Base-by-base conservation (phyloP, 2,888 invertebrate species). In the Phortica magna region DNA sequence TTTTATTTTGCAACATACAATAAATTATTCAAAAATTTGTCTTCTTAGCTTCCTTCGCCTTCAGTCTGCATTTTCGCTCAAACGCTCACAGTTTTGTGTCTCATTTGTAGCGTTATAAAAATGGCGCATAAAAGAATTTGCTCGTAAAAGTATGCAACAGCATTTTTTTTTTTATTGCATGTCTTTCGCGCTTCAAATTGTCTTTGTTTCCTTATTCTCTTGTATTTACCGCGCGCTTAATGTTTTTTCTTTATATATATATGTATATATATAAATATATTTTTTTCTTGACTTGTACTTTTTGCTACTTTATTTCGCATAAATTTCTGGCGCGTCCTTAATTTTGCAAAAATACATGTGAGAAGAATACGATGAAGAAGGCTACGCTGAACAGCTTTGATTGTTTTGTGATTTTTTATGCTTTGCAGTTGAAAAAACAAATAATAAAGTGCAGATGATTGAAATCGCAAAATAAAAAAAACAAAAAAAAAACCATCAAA, bases 401-500 rank as follows among this genome's bases (percentile, higher is more conserved):
- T 57, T 9, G 57, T 7, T 14, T 57, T 57, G 57, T 57, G 57
- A 57, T 14, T 57, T 57, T 57, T 31, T 57, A 57, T 57, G 57
- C 57, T 57, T n/a, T n/a, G 57, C n/a, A 57, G n/a, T 57, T 57
- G 4, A 57, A 19, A 31, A 31, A 31, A 31, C 31, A 31, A 31
- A 31, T 31, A 31, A 31, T 31, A 31, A 31, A 31, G 31, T 31
- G 31, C 2, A 31, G 31, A 31, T 31, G 31, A 31, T 31, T 31
- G 31, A 31, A 31, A 31, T 31, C 31, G 5, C 31, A 31, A 31
- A 77, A 74, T 48, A 22, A 76, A 76, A 76, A 41, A 31, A 74
- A 83, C 81, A 79, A 78, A 79, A 79, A 83, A 82, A 80, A 81
- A 84, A 85, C 83, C 84, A 85, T 87, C 83, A 87, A 85, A 57